A percentile compares a stretch with the other conserved stretches of the same genome.
Evolutionary conservation across 2,113 vertebrate species (phyloP).

Genomic region (Callithrix jacchus): DNA sequence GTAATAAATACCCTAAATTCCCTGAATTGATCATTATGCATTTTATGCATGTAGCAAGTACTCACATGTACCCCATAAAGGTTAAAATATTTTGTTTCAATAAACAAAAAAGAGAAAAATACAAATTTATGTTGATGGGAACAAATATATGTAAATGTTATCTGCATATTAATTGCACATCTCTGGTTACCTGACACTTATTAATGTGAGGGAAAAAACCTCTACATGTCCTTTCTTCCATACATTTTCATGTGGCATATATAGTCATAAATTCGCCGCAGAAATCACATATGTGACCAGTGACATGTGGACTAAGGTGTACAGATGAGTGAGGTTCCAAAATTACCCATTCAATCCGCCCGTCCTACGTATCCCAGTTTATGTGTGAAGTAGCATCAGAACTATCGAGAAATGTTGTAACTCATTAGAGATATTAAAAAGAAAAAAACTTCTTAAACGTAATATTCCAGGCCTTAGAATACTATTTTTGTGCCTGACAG

Average conservation of each 20-base stretch:
- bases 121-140: background rate
- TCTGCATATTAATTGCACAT: background rate
- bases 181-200: background rate
- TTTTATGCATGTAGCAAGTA: background rate
- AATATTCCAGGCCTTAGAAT: background rate
- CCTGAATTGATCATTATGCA: background rate
- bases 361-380: background rate
- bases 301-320: background rate
- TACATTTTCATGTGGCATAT: background rate
- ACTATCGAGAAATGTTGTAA: background rate
- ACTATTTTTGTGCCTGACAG: background rate
- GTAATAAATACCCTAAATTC: background rate
- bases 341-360: background rate
- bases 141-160: background rate
- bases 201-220: rapidly evolving
- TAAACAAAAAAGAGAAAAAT: background rate
- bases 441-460: background rate
- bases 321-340: background rate
- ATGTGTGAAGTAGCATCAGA: background rate
- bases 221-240: background rate
- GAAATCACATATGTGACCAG: background rate
- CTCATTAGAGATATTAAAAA: background rate
- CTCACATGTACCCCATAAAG: background rate
- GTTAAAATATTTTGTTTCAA: background rate
- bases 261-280: background rate